Evolutionary conservation across 2,888 invertebrate genomes (phyloP).

Genomic region (Tineola bisselliella): DNA sequence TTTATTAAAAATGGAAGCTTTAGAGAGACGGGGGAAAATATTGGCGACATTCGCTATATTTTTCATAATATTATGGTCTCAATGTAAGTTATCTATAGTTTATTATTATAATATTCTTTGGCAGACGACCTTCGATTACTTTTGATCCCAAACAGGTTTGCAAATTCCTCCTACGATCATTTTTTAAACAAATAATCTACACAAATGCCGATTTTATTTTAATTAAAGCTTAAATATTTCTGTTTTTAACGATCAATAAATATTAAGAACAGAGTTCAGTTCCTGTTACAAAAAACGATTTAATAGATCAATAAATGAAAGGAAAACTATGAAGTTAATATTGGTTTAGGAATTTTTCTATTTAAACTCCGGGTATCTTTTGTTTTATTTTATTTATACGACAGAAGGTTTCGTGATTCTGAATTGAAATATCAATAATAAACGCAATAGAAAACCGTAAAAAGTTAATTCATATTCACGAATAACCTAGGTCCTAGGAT

Average conservation of each 20-base stretch:
- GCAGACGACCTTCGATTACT: not conserved
- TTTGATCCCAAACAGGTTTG: not conserved
- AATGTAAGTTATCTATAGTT: constrained; percentile 40
- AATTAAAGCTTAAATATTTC: not conserved
- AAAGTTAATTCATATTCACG: too few relatives aligned
- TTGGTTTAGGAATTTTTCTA: too few relatives aligned
- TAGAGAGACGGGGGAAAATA: constrained; percentile 44
- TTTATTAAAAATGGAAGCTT: constrained; percentile 46
- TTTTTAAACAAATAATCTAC: not conserved
- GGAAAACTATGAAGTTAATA: too few relatives aligned
- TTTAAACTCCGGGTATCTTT: too few relatives aligned
- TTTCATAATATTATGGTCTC: constrained; percentile 44
- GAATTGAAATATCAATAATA: too few relatives aligned
- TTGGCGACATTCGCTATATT: constrained; percentile 33
- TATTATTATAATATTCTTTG: not conserved
- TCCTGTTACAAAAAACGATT: too few relatives aligned
- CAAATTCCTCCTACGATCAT: not conserved
- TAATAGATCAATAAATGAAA: too few relatives aligned
- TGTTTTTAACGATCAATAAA: too few relatives aligned
- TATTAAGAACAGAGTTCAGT: too few relatives aligned
- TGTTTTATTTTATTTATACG: not conserved
- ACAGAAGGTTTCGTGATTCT: too few relatives aligned
- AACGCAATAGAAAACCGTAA: too few relatives aligned
- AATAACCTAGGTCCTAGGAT: too few relatives aligned
- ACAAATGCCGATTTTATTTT: not conserved